Percentiles rank a stretch among this genome's conserved stretches.
phyloP scores from a whole-genome alignment of 2,797 vertebrate genomes.

The Alosa sapidissima region DNA sequence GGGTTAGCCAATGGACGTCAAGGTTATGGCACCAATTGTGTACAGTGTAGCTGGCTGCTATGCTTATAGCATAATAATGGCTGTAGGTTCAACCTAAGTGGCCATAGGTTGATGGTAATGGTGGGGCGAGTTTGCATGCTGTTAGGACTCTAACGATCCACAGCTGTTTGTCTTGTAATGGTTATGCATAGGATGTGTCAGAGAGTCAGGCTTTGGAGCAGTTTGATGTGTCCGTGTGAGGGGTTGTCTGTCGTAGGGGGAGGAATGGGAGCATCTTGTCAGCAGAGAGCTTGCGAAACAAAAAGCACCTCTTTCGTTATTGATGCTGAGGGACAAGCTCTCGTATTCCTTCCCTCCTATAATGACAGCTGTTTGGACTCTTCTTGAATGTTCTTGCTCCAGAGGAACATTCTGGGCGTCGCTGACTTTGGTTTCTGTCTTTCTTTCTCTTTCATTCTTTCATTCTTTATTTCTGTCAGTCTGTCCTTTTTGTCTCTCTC shows the following conservation, averaged over 20 bases:
- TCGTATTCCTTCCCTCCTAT: conserved; percentile 46
- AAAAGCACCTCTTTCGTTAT: conserved; percentile 80
- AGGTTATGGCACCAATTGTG: background rate
- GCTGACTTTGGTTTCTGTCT: conserved; percentile 67
- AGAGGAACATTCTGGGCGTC: conserved; percentile 81
- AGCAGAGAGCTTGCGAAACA: conserved; percentile 68
- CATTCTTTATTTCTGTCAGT: background rate
- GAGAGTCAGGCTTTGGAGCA: background rate
- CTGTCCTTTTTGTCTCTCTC: conserved; percentile 10
- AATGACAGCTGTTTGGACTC: conserved; percentile 65
- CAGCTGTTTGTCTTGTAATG: background rate
- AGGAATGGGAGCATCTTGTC: conserved; percentile 67
- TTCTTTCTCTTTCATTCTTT: background rate
- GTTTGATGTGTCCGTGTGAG: background rate
- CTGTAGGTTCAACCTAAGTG: background rate
- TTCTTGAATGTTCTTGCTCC: conserved; percentile 82
- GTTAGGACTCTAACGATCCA: background rate
- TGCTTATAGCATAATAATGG: background rate
- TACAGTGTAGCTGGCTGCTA: background rate
- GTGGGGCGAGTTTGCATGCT: background rate
- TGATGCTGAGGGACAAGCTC: conserved; percentile 74
- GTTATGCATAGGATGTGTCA: background rate
- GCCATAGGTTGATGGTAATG: background rate
- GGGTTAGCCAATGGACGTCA: background rate
- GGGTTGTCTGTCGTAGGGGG: conserved; percentile 43